A percentile compares a stretch with the other conserved stretches of the same genome.
Conservation (phyloP, 2,797 vertebrate species). For the Microcaecilia unicolor region DNA sequence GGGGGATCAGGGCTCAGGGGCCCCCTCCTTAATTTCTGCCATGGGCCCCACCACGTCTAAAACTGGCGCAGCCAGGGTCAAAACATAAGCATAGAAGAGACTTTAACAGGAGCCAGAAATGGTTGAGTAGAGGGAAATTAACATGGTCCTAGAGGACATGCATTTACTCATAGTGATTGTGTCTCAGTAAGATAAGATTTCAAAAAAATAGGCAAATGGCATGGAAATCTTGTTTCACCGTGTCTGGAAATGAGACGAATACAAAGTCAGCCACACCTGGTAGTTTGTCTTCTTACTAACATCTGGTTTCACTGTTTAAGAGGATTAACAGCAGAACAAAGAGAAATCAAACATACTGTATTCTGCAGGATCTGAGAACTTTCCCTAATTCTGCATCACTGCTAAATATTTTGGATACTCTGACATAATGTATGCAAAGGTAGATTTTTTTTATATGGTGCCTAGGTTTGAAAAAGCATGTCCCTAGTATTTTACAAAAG, state of each 20-base stretch:
- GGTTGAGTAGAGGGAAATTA: slow-evolving; percentile 5
- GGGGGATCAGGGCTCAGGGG: too few species aligned
- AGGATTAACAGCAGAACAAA: slow-evolving; percentile 12
- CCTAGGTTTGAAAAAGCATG: too few species aligned
- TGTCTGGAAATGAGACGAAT: slow-evolving; percentile 11
- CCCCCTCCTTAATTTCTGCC: too few species aligned
- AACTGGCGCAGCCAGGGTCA: too few species aligned
- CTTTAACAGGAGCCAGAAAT: too few species aligned
- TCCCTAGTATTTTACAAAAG: too few species aligned
- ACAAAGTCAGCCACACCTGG: slow-evolving; percentile 20
- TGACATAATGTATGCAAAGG: too few species aligned
- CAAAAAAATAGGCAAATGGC: slow-evolving; percentile 27
- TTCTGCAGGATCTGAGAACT: too few species aligned
- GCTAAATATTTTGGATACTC: slow-evolving; percentile 8
- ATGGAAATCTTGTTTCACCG: slow-evolving; percentile 29
- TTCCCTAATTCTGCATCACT: slow-evolving; percentile 1
- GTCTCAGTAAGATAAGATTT: slow-evolving; percentile 16
- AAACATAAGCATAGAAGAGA: too few species aligned
- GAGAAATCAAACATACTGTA: slow-evolving; percentile 17
- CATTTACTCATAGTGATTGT: slow-evolving; percentile 11
- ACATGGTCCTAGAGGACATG: slow-evolving; percentile 1
- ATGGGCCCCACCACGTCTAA: too few species aligned
- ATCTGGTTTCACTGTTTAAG: slow-evolving; percentile 25
- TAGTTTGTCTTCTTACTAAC: slow-evolving; percentile 18
- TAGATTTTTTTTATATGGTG: too few species aligned